Percentiles rank a stretch among this genome's conserved stretches.
Evolutionary conservation across 2,888 invertebrate species (phyloP).

Genomic region (Apamea crenata): DNA sequence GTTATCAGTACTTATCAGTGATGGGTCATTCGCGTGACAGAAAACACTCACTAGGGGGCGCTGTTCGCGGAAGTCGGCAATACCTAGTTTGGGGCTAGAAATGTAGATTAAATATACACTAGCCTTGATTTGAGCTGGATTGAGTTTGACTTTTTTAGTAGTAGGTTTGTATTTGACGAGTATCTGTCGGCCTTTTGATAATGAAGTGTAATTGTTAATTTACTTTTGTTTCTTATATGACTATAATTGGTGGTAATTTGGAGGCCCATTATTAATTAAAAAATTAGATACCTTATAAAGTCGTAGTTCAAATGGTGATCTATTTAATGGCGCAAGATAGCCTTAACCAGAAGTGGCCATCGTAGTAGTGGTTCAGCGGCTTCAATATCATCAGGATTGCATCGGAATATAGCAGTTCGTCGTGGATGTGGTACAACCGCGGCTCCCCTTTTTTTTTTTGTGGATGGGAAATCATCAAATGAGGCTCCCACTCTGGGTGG

Average conservation of each 20-base stretch:
- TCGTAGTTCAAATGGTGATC: background rate
- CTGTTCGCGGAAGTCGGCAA: constrained; percentile 66
- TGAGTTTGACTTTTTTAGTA: constrained; percentile 25
- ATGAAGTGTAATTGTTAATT: background rate
- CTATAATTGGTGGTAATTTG: background rate
- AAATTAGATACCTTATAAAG: background rate
- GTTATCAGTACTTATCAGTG: constrained; percentile 61
- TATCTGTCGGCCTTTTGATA: background rate
- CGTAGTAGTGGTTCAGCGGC: too few species aligned
- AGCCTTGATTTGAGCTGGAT: constrained; percentile 45
- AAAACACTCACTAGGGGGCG: constrained; percentile 61
- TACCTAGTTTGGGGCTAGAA: constrained; percentile 50
- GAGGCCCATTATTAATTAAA: background rate
- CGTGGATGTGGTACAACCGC: too few species aligned
- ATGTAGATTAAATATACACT: constrained; percentile 50
- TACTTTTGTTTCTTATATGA: background rate
- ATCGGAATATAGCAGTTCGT: too few species aligned
- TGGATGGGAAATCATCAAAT: too few species aligned
- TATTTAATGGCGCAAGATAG: too few species aligned
- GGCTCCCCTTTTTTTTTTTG: too few species aligned
- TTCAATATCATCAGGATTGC: too few species aligned
- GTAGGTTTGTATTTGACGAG: background rate
- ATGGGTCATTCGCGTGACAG: constrained; percentile 73
- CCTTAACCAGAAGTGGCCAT: too few species aligned
- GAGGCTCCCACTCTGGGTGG: too few species aligned